These are phyloP conservation scores for Apis mellifera DNA, from an alignment of 1,140 invertebrate species.

Conservation along the genomic window DNA sequence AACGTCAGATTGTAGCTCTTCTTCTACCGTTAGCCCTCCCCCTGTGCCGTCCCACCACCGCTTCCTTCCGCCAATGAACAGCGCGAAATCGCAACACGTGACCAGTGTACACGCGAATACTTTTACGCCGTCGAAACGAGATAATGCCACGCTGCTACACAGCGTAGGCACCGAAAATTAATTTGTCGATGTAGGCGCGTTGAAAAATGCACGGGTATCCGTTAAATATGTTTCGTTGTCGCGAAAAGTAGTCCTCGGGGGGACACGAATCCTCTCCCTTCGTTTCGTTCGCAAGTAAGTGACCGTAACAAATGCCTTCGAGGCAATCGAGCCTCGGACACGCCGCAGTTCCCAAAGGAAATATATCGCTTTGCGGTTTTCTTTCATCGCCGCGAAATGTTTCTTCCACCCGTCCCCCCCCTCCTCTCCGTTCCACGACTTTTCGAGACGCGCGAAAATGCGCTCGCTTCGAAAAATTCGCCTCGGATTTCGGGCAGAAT, in stretches of 20 bases:
- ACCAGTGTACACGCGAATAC: no score
- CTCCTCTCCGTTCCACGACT: not conserved
- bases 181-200: constrained; percentile 39
- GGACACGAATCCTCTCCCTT: not conserved
- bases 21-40: no score
- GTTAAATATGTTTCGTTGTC: constrained; percentile 3
- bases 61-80: no score
- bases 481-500: not conserved
- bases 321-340: constrained; percentile 31
- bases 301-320: constrained; percentile 45
- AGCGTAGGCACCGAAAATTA: not conserved
- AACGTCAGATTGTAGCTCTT: no score
- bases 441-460: constrained; percentile 9
- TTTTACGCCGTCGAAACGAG: no score
- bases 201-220: constrained; percentile 25
- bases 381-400: constrained; percentile 35
- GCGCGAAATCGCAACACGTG: no score
- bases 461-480: constrained; percentile 20
- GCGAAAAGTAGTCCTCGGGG: not conserved
- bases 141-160: no score
- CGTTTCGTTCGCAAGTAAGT: constrained; percentile 31
- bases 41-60: no score
- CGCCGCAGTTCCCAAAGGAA: constrained; percentile 34
- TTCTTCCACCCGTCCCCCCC: not conserved
- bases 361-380: constrained; percentile 42